Evolutionary conservation across 2,888 invertebrate genomes (phyloP).

Genomic region (Antitype chi): DNA sequence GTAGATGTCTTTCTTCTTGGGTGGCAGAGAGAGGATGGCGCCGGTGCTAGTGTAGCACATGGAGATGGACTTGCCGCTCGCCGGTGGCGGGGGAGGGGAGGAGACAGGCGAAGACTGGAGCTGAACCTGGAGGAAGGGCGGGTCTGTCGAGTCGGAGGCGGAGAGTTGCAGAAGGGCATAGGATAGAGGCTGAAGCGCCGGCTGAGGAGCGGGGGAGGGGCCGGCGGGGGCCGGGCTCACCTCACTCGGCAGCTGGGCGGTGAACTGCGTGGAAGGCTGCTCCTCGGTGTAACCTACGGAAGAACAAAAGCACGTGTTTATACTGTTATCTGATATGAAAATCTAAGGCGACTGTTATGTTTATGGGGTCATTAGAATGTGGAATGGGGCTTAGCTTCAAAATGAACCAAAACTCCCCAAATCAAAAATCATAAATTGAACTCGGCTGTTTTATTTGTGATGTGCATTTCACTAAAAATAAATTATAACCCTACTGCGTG

Average conservation of each 20-base stretch:
- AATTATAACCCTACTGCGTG: neutral
- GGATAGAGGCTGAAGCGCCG: slow-evolving; percentile 85
- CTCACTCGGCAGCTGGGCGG: slow-evolving; percentile 94
- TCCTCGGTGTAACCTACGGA: slow-evolving; percentile 94
- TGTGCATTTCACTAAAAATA: neutral
- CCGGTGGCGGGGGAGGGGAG: slow-evolving; percentile 88
- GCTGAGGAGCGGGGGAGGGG: slow-evolving; percentile 78
- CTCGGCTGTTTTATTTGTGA: neutral
- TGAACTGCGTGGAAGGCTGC: slow-evolving; percentile 94
- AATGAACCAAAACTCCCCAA: neutral
- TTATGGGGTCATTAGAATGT: neutral
- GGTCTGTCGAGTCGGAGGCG: slow-evolving; percentile 83
- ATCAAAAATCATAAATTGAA: neutral
- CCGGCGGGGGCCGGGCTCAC: slow-evolving; percentile 91
- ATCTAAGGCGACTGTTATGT: neutral
- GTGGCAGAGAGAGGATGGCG: slow-evolving; percentile 95
- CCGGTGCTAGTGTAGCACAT: slow-evolving; percentile 97
- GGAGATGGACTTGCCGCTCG: slow-evolving; percentile 93
- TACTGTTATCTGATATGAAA: neutral
- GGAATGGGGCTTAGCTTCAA: neutral
- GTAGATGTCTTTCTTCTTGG: slow-evolving; percentile 97
- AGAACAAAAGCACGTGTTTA: slow-evolving; percentile 62
- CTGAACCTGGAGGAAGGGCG: slow-evolving; percentile 86
- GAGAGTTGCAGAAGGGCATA: slow-evolving; percentile 89
- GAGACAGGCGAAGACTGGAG: slow-evolving; percentile 88